Conservation (phyloP, 2,113 vertebrate genomes). For the Aramus guarauna region DNA sequence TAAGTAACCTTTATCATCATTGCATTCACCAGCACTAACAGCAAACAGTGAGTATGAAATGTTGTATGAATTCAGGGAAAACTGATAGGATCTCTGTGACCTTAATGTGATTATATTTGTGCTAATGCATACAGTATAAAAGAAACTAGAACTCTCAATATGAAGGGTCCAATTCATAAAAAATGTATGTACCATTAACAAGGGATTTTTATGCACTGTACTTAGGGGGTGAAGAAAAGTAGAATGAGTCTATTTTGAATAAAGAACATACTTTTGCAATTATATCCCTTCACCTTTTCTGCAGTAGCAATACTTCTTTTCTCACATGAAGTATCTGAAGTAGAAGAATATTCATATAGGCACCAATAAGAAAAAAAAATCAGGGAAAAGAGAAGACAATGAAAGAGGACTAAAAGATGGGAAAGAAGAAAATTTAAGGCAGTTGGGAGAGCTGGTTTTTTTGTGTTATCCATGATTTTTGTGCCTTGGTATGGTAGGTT, state of each 20-base stretch:
- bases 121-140: constrained; percentile 60
- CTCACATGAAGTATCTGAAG: not conserved
- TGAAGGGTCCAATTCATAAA: constrained; percentile 64
- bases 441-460: not conserved
- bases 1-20: constrained; percentile 67
- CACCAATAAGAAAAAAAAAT: not conserved
- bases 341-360: not conserved
- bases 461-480: not conserved
- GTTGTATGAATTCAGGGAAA: constrained; percentile 53
- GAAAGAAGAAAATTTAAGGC: not conserved
- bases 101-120: constrained; percentile 73
- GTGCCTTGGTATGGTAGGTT: not conserved
- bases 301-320: not conserved
- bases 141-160: constrained; percentile 54
- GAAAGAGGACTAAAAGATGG: not conserved
- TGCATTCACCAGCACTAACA: constrained; percentile 47
- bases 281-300: constrained; percentile 13
- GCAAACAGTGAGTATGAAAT: constrained; percentile 46
- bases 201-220: constrained; percentile 32
- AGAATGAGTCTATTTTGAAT: constrained; percentile 35
- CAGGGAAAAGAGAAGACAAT: not conserved
- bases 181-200: constrained; percentile 66
- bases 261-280: constrained; percentile 22
- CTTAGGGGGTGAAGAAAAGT: not conserved
- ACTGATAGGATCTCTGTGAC: constrained; percentile 56